These are phyloP conservation scores for Chirona hameri DNA, from an alignment of 2,888 invertebrate species.

Conservation along the genomic window DNA sequence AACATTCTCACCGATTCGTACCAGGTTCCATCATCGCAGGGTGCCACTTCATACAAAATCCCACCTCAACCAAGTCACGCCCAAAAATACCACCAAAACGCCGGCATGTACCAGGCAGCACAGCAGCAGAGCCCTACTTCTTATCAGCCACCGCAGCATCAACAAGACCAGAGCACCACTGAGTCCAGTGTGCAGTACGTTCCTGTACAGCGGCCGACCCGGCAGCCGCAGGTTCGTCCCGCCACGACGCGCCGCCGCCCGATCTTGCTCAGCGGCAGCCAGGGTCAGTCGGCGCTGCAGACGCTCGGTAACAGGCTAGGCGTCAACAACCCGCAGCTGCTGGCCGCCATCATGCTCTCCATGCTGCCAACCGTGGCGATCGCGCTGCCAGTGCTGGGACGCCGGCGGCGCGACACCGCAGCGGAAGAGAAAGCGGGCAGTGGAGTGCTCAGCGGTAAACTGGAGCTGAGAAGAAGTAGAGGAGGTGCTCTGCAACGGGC, in stretches of 20 bases:
- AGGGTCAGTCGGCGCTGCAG: not conserved
- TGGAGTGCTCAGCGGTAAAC: not conserved
- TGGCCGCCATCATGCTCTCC: conserved; percentile 1
- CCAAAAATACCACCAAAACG: not conserved
- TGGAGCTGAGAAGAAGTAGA: not conserved
- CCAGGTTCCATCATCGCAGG: not conserved
- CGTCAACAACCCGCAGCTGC: conserved; percentile 6
- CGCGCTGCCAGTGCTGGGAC: not conserved
- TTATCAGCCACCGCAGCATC: not conserved
- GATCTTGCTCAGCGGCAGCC: not conserved
- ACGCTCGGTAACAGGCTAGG: not conserved
- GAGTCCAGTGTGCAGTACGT: not conserved
- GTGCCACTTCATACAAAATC: not conserved
- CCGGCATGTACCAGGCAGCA: not conserved
- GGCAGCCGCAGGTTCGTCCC: not conserved
- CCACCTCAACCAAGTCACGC: not conserved
- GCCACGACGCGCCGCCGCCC: not conserved
- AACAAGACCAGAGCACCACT: too few relatives aligned
- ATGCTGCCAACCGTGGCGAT: conserved; percentile 1
- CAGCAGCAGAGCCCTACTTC: not conserved
- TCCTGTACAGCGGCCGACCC: not conserved
- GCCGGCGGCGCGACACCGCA: not conserved
- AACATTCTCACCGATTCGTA: not conserved
- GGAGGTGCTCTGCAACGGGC: too few relatives aligned
- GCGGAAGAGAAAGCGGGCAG: not conserved